Base-by-base conservation (phyloP, 2,888 invertebrate species). In the Altica lythri region DNA sequence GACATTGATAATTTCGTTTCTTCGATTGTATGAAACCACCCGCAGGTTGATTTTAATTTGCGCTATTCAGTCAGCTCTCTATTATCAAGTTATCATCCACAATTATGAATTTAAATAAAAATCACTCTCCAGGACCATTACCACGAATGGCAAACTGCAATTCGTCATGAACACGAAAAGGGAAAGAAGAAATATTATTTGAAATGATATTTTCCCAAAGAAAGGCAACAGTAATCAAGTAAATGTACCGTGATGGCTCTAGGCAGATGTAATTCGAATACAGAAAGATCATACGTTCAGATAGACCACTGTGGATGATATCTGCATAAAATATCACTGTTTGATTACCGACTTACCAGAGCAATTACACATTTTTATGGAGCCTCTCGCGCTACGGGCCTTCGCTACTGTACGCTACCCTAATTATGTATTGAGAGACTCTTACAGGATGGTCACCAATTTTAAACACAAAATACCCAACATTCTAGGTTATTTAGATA, bases 321-420 rank as follows among this genome's bases (percentile, higher is more conserved):
- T 69, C 67, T 67, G 56, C 67, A 68, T 70, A 71, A 72, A 71
- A 72, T 72, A 72, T 71, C 71, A 69, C 70, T 66, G 67, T 63
- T 65, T 70, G 70, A 72, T 72, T 71, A 68, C 71, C 61, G 66
- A 67, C 65, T 68, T 68, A 68, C 61, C 59, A 64, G 65, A 63
- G 69, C 70, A 71, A 71, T 71, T 71, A 71, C 61, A 62, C 65
- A 65, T 66, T 65, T 64, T 71, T 69, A 67, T 62, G 42, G 57
- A 60, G 59, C 59, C 52, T 35, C 19, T 29, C 43, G 38, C 13
- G 32, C 48, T 48, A 18, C 45, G 56, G 64, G 67, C 67, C 47
- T 54, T 54, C 55, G 68, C 69, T 69, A 69, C 69, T 66, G 69
- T 68, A 64, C 64, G 61, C 62, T 65, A 60, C 59, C 62, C 68